These are phyloP conservation scores for Antigone vipio DNA, from an alignment of 2,113 vertebrate genomes.

Conservation along the genomic window DNA sequence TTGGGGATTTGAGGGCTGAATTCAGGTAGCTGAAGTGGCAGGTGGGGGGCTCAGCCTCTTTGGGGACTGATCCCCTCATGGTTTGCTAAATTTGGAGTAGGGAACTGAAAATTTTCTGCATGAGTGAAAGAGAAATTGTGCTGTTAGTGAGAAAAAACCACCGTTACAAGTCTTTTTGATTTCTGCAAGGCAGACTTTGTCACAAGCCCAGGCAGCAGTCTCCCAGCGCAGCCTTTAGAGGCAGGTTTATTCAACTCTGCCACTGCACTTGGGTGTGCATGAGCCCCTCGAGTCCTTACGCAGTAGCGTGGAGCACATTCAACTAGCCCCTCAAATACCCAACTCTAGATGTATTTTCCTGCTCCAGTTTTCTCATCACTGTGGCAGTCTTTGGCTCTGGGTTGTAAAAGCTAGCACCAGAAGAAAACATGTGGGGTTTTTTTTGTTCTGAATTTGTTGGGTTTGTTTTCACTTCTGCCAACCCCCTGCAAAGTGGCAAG, in stretches of 20 bases:
- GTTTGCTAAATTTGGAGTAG: neutral
- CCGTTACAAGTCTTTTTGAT: neutral
- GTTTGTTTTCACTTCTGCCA: neutral
- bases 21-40: neutral
- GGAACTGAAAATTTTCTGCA: neutral
- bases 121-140: neutral
- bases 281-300: fast-evolving
- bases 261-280: fast-evolving
- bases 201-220: neutral
- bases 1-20: neutral
- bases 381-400: neutral
- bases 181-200: neutral
- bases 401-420: neutral
- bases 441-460: neutral
- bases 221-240: neutral
- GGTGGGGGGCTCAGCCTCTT: neutral
- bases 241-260: neutral
- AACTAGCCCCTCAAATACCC: neutral
- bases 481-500: neutral
- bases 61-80: neutral
- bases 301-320: neutral
- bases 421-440: neutral
- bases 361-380: neutral
- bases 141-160: neutral
- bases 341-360: neutral